phyloP scores from a whole-genome alignment of 2,113 vertebrate species.

The Cariama cristata region DNA sequence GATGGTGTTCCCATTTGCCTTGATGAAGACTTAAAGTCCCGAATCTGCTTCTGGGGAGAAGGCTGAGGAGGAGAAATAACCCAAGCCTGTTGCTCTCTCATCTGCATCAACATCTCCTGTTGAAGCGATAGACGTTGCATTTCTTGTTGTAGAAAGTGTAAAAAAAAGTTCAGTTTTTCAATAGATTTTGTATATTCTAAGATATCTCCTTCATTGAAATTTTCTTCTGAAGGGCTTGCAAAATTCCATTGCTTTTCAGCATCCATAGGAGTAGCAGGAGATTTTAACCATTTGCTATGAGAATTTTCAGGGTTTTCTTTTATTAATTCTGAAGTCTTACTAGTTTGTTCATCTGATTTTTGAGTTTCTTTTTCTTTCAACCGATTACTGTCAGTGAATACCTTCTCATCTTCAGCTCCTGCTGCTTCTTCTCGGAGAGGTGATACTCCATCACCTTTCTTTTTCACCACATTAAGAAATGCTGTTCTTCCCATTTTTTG shows the following conservation, averaged over 20 bases:
- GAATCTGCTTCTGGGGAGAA: conserved; percentile 87
- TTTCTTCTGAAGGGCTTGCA: conserved; percentile 81
- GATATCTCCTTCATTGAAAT: conserved; percentile 86
- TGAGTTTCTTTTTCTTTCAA: conserved; percentile 70
- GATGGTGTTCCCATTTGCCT: conserved; percentile 84
- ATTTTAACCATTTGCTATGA: conserved; percentile 82
- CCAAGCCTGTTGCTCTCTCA: conserved; percentile 95
- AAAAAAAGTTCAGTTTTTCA: conserved; percentile 91
- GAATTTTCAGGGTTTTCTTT: conserved; percentile 72
- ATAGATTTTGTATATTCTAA: conserved; percentile 94
- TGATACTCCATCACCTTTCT: conserved; percentile 87
- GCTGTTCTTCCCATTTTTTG: conserved; percentile 96
- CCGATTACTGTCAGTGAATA: conserved; percentile 54
- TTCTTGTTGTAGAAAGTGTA: conserved; percentile 93
- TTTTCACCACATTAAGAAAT: conserved; percentile 94
- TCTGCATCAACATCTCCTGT: conserved; percentile 97
- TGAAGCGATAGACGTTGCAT: conserved; percentile 96
- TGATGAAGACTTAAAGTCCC: conserved; percentile 78
- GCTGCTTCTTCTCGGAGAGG: conserved; percentile 85
- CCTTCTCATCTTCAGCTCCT: conserved; percentile 80
- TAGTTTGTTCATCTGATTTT: conserved; percentile 55
- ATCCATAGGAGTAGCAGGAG: conserved; percentile 72
- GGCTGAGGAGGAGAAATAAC: conserved; percentile 87
- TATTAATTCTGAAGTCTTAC: conserved; percentile 45
- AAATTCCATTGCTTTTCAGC: conserved; percentile 79